A percentile compares a stretch with the other conserved stretches of the same genome.
These are phyloP conservation scores for Zenarchopterus dispar DNA, from an alignment of 2,797 vertebrate species.

Conservation along the genomic window DNA sequence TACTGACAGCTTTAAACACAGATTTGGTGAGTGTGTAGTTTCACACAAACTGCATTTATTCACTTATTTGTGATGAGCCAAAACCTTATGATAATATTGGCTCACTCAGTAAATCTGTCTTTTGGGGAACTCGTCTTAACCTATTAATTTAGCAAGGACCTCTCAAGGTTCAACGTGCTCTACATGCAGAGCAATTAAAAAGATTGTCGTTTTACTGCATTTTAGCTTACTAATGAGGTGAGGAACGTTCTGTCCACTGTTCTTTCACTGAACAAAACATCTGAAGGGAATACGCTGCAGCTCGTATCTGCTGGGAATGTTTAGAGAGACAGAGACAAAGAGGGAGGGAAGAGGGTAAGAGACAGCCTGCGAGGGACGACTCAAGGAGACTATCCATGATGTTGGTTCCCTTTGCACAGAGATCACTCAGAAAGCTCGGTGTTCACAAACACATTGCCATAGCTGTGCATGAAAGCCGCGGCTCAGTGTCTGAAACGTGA, in stretches of 20 bases:
- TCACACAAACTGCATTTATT: no score
- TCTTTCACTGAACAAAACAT: slow-evolving; percentile 39
- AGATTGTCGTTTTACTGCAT: not conserved
- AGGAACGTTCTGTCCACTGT: slow-evolving; percentile 10
- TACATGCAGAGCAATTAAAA: not conserved
- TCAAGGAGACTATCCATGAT: slow-evolving; percentile 8
- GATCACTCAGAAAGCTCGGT: slow-evolving; percentile 3
- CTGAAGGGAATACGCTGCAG: slow-evolving; percentile 31
- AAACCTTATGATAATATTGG: not conserved
- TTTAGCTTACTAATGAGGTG: slow-evolving; percentile 32
- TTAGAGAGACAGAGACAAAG: slow-evolving; percentile 16
- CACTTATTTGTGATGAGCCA: no score
- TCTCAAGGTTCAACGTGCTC: not conserved
- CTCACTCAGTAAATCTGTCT: not conserved
- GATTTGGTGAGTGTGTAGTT: no score
- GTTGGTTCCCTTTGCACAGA: not conserved
- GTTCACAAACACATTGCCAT: not conserved
- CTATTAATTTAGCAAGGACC: not conserved
- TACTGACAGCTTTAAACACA: no score
- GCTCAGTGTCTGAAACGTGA: slow-evolving; percentile 2
- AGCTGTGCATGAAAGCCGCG: not conserved
- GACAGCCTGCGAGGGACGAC: slow-evolving; percentile 15
- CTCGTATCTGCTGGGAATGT: slow-evolving; percentile 41
- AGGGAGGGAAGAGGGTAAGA: slow-evolving; percentile 12
- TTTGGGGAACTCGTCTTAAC: not conserved